Base-by-base conservation (phyloP, 2,113 vertebrate species). In the Pantherophis guttatus region DNA sequence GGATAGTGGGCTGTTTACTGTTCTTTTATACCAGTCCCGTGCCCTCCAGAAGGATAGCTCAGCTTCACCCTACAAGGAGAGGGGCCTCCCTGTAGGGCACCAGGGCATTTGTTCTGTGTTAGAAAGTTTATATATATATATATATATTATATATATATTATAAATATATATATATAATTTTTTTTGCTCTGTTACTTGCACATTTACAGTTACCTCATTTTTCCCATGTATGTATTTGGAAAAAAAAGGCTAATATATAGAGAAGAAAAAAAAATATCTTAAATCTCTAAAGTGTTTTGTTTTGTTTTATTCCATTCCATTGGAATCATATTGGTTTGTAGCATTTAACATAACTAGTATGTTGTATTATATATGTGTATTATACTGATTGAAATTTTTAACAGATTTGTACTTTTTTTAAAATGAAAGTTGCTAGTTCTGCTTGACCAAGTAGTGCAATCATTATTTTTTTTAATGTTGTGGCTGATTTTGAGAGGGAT, bases 351-450 rank as follows among this genome's bases (percentile, higher is more conserved):
- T 98, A 98, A 98, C 98, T 99, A 99, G 99, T 99, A 98, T 98
- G 98, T 98, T 99, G 98, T 99, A 99, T 98, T 99, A 99, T 99
- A 99, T 98, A 99, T 99, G 99, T 99, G 99, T 99, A 97, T 97
- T 97, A 99, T 99, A 99, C 99, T 98, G 99, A 99, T 99, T 99
- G 98, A 99, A 99, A 99, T 99, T 99, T 99, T 99, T 99, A 99
- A 99, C 98, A 98, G 98, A 99, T 99, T 99, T 99, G 99, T 99
- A 99, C 99, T 99, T 99, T 99, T 99, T 99, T 99, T 99, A 99
- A 98, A 99, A 99, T 99, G 99, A 99, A 99, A 99, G 98, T 99
- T 99, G 99, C 99, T 99, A 99, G 99, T 99, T 99, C 98, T 99
- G 99, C 99, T 99, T 99, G 99, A 99, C 98, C 98, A 98, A 99